A percentile compares a stretch with the other conserved stretches of the same genome.
These are phyloP conservation scores for Rhabdornis inornatus DNA, from an alignment of 2,113 vertebrate genomes.

Conservation along the genomic window DNA sequence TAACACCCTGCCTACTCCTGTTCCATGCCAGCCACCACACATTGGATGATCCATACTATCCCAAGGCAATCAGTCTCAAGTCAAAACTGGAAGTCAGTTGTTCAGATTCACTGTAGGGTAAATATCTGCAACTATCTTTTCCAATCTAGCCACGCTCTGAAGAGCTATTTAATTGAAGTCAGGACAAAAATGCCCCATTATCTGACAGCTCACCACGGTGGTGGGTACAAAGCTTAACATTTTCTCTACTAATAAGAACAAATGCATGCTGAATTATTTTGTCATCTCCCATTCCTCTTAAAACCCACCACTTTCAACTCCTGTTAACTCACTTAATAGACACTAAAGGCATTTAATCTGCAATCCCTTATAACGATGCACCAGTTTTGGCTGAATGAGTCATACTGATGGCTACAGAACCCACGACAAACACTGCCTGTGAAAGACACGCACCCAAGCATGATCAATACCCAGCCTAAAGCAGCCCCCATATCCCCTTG, in stretches of 20 bases:
- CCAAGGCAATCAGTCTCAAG: background rate
- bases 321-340: background rate
- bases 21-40: rapidly evolving
- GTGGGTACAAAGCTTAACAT: background rate
- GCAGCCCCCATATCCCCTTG: background rate
- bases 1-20: background rate
- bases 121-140: background rate
- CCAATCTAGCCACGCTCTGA: background rate
- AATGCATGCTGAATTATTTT: background rate
- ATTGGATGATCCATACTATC: background rate
- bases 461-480: background rate
- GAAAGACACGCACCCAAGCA: rapidly evolving
- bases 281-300: background rate
- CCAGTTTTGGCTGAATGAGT: background rate
- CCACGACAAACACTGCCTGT: background rate
- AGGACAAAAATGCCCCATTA: background rate
- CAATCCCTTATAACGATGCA: background rate
- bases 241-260: background rate
- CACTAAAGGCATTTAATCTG: background rate
- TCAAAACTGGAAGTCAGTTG: background rate
- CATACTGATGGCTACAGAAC: background rate
- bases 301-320: background rate
- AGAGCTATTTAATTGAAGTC: background rate
- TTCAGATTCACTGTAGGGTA: background rate
- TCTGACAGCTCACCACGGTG: background rate